A percentile compares a stretch with the other conserved stretches of the same genome.
Evolutionary conservation across 2,113 vertebrate species (phyloP).

Genomic region (Picathartes gymnocephalus): DNA sequence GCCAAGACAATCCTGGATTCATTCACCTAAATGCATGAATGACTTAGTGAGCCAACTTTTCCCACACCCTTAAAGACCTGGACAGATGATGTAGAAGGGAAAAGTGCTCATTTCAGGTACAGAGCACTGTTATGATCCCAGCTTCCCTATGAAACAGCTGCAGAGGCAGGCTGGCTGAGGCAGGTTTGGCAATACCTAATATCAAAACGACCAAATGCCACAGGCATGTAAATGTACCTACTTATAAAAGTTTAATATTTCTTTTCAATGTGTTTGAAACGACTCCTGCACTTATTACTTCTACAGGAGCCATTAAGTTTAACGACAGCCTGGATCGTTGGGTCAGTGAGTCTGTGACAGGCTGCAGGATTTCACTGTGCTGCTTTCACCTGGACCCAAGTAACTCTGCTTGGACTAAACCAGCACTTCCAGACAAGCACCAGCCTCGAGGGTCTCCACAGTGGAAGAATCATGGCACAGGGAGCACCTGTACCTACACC

Average conservation of each 20-base stretch:
- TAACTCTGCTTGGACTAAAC: neutral
- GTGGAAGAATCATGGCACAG: neutral
- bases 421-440: neutral
- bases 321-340: accelerated
- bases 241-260: neutral
- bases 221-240: neutral
- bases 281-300: neutral
- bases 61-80: neutral
- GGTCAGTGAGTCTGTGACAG: neutral
- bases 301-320: neutral
- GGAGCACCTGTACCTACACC: neutral
- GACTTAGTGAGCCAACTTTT: neutral
- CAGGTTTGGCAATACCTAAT: neutral
- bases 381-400: neutral
- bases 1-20: neutral
- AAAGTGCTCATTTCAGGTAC: neutral
- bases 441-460: neutral
- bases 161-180: neutral
- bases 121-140: neutral
- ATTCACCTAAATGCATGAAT: neutral
- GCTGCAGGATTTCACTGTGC: neutral
- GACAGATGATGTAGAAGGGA: neutral
- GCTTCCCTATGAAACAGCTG: neutral
- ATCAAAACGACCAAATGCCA: neutral
- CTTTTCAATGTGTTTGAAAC: neutral